Percentiles rank a stretch among this genome's conserved stretches.
Evolutionary conservation across 2,888 invertebrate genomes (phyloP).

Genomic region (Sceliomorpha sp.): DNA sequence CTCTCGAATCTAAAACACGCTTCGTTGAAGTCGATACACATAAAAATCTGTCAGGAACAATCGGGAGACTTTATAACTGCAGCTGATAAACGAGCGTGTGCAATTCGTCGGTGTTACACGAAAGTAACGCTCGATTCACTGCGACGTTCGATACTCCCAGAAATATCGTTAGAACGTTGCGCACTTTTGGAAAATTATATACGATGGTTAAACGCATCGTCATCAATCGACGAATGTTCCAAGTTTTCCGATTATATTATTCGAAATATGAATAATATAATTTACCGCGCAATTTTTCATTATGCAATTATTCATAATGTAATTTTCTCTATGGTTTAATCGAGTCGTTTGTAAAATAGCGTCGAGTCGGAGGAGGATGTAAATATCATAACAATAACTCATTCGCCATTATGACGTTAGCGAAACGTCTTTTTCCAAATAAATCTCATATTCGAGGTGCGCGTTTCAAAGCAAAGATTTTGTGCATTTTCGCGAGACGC

Average conservation of each 20-base stretch:
- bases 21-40: conserved; percentile 52
- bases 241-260: too few species aligned
- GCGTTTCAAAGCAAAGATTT: conserved; percentile 19
- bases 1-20: conserved; percentile 47
- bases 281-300: too few species aligned
- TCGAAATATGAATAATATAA: too few species aligned
- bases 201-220: too few species aligned
- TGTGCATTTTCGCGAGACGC: conserved; percentile 31
- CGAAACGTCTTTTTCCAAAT: conserved; percentile 22
- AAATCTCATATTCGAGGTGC: conserved; percentile 28
- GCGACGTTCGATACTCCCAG: conserved; percentile 6
- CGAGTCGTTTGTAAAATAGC: too few species aligned
- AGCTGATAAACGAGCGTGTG: conserved; percentile 42
- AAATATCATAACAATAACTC: conserved; percentile 3
- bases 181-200: too few species aligned
- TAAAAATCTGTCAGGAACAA: conserved; percentile 56
- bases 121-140: conserved; percentile 27
- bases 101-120: conserved; percentile 32
- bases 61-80: conserved; percentile 48
- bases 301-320: too few species aligned
- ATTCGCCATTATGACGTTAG: conserved; percentile 20
- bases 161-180: background rate
- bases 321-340: too few species aligned
- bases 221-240: too few species aligned
- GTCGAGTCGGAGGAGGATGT: background rate